A percentile compares a stretch with the other conserved stretches of the same genome.
Evolutionary conservation across 2,113 vertebrate species (phyloP).

Genomic region (Pseudopipra pipra): DNA sequence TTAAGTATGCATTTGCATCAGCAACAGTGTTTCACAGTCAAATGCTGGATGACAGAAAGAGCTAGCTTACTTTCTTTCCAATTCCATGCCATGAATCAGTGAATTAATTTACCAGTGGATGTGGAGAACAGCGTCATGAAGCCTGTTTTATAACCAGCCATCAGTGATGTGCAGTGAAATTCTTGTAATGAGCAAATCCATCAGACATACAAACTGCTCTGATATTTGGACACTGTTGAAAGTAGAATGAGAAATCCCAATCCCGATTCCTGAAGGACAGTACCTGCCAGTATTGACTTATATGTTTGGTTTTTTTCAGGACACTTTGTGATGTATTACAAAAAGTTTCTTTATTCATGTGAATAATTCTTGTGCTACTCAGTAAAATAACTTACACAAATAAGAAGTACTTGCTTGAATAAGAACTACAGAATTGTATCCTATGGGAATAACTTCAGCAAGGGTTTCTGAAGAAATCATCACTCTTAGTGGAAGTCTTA

Average conservation of each 20-base stretch:
- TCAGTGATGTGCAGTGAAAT: slow-evolving; percentile 14
- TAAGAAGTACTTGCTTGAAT: not conserved
- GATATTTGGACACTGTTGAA: not conserved
- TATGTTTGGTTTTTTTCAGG: not conserved
- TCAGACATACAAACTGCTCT: slow-evolving; percentile 7
- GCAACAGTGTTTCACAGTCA: slow-evolving; percentile 29
- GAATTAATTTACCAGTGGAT: slow-evolving; percentile 48
- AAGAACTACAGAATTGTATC: not conserved
- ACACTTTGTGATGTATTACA: not conserved
- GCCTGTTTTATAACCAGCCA: slow-evolving; percentile 47
- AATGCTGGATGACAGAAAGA: slow-evolving; percentile 34
- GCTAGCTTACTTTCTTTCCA: slow-evolving; percentile 36
- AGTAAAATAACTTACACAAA: not conserved
- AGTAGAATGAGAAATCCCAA: not conserved
- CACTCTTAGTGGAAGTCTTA: not conserved
- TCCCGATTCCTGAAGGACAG: not conserved
- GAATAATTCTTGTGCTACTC: not conserved
- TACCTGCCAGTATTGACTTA: not conserved
- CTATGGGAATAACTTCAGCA: not conserved
- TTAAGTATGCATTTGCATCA: slow-evolving; percentile 39
- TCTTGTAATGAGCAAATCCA: slow-evolving; percentile 51
- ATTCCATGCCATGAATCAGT: slow-evolving; percentile 44
- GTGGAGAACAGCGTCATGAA: slow-evolving; percentile 12
- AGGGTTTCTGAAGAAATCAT: not conserved
- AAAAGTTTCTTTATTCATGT: not conserved